Percentiles rank a stretch among this genome's conserved stretches.
phyloP scores from a whole-genome alignment of 1,140 invertebrate species.

The Drosophila dunni region DNA sequence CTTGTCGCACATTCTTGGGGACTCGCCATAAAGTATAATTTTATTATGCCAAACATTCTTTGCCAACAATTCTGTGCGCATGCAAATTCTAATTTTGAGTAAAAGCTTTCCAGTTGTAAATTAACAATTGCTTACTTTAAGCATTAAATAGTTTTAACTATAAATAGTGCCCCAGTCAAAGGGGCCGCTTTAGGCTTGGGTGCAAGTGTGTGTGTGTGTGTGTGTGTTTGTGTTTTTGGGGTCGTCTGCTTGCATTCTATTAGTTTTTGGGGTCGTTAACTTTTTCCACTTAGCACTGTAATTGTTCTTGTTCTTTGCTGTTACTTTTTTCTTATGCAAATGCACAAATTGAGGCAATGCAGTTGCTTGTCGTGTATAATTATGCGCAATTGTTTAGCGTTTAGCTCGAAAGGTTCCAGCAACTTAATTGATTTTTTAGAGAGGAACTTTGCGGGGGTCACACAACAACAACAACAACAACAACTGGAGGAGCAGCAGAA shows the following conservation, averaged over 20 bases:
- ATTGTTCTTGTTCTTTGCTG: slow-evolving; percentile 58
- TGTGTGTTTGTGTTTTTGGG: background rate
- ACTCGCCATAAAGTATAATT: slow-evolving; percentile 33
- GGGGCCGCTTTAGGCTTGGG: background rate
- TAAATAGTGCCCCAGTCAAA: background rate
- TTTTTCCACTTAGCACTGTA: slow-evolving; percentile 68
- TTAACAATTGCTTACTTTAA: slow-evolving; percentile 2
- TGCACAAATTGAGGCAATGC: slow-evolving; percentile 76
- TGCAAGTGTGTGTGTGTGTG: background rate
- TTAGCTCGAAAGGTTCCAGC: slow-evolving; percentile 68
- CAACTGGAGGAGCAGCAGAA: slow-evolving; percentile 6
- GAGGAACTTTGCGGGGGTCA: slow-evolving; percentile 31
- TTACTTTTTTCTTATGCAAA: slow-evolving; percentile 57
- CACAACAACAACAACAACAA: slow-evolving; percentile 14
- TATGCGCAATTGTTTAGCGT: slow-evolving; percentile 82
- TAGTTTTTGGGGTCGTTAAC: slow-evolving; percentile 65
- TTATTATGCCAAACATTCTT: slow-evolving; percentile 21
- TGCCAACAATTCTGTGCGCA: slow-evolving; percentile 24
- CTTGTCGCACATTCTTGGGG: slow-evolving; percentile 20
- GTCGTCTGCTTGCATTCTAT: slow-evolving; percentile 52
- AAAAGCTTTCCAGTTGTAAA: background rate
- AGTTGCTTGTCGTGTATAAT: slow-evolving; percentile 57
- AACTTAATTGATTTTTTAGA: slow-evolving; percentile 77
- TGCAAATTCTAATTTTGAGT: background rate
- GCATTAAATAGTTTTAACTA: slow-evolving; percentile 7